These are phyloP conservation scores for Tetraodon nigroviridis DNA, from an alignment of 2,113 vertebrate genomes.

Conservation along the genomic window DNA sequence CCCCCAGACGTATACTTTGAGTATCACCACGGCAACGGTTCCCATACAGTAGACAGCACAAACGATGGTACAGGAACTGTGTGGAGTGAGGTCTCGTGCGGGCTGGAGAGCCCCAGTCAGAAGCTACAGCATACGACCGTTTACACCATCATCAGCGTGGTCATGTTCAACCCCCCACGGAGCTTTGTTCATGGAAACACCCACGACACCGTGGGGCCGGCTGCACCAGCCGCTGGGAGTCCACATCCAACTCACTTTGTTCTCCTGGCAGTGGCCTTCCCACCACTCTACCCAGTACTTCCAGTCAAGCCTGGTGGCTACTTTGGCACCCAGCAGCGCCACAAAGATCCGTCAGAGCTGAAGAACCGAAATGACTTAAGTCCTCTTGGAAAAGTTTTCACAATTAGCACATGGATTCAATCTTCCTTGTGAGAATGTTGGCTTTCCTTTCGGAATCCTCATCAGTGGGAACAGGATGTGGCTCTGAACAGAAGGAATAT, in stretches of 20 bases:
- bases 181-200: conserved; percentile 12
- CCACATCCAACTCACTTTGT: conserved; percentile 26
- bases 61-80: conserved; percentile 29
- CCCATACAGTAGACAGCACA: conserved; percentile 64
- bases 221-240: conserved; percentile 12
- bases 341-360: conserved; percentile 29
- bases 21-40: conserved; percentile 12
- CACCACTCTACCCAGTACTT: conserved; percentile 23
- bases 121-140: conserved; percentile 31
- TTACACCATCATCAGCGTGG: too few species aligned
- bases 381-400: conserved; percentile 6
- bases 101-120: conserved; percentile 20
- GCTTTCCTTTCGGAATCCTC: too few species aligned
- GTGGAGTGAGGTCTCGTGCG: conserved; percentile 30
- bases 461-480: too few species aligned
- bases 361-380: conserved; percentile 24
- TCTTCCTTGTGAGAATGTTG: too few species aligned
- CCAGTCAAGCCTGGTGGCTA: conserved; percentile 15
- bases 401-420: neutral
- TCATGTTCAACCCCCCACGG: too few species aligned
- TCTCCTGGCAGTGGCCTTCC: conserved; percentile 26
- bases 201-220: too few species aligned
- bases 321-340: conserved; percentile 44
- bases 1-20: neutral
- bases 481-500: too few species aligned